Conservation (phyloP, 1,140 invertebrate genomes). For the Odontomachus brunneus region DNA sequence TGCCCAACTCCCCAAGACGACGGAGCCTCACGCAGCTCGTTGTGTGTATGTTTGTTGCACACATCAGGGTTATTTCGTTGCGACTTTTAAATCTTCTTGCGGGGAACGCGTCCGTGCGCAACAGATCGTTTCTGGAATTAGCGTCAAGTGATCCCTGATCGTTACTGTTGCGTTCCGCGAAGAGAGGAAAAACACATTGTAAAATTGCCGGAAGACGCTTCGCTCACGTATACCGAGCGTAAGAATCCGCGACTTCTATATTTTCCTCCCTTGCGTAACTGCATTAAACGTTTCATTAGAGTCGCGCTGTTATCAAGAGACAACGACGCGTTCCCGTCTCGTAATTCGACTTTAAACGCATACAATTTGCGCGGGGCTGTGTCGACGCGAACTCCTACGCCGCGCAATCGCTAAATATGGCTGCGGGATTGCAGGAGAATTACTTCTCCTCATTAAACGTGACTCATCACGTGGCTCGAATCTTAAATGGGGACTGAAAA, state of each 20-base stretch:
- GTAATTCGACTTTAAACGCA: constrained; percentile 34
- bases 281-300: constrained; percentile 35
- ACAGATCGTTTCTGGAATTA: background rate
- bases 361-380: constrained; percentile 5
- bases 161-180: too few relatives aligned
- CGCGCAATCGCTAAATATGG: constrained; percentile 15
- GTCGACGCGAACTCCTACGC: constrained; percentile 16
- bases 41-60: background rate
- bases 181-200: too few relatives aligned
- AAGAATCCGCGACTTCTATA: too few relatives aligned
- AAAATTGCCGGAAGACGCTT: too few relatives aligned
- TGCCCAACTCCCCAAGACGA: background rate
- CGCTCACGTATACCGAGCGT: too few relatives aligned
- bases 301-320: constrained; percentile 8
- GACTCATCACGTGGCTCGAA: constrained; percentile 9
- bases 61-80: background rate
- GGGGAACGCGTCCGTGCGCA: too few relatives aligned
- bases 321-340: constrained; percentile 7
- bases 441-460: constrained; percentile 29
- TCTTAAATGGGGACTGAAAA: background rate
- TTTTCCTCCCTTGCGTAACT: background rate
- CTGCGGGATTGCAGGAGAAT: constrained; percentile 1
- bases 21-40: too few relatives aligned
- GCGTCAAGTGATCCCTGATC: background rate
- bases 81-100: background rate